Conservation (phyloP, 2,888 invertebrate species). For the Heterodera filipjevi region DNA sequence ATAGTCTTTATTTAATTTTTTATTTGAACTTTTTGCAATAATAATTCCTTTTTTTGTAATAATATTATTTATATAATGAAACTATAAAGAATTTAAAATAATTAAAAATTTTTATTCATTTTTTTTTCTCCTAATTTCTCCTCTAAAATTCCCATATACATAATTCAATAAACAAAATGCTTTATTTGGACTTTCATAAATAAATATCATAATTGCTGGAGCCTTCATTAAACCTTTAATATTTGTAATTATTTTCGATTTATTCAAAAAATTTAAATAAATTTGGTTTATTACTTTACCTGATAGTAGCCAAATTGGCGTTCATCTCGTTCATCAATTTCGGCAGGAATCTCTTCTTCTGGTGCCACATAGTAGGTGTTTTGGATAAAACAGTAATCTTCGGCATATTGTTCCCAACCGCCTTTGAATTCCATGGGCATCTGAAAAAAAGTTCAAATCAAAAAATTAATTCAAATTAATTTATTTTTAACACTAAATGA, state of each 20-base stretch:
- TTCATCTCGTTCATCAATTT: conserved; percentile 53
- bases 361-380: conserved; percentile 64
- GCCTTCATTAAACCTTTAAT: too few relatives aligned
- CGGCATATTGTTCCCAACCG: conserved; percentile 61
- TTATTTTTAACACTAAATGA: not conserved
- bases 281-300: conserved; percentile 47
- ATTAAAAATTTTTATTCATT: too few relatives aligned
- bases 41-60: too few relatives aligned
- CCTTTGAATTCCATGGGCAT: conserved; percentile 49
- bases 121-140: too few relatives aligned
- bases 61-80: too few relatives aligned
- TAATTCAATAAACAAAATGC: too few relatives aligned
- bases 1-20: not conserved
- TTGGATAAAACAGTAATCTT: conserved; percentile 65
- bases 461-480: not conserved
- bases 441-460: conserved; percentile 20
- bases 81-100: too few relatives aligned
- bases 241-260: not conserved
- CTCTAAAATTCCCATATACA: too few relatives aligned
- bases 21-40: not conserved
- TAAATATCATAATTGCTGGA: too few relatives aligned
- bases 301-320: conserved; percentile 64
- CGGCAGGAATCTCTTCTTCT: conserved; percentile 59
- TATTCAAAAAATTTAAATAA: not conserved
- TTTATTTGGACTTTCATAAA: too few relatives aligned